Evolutionary conservation across 35 echinoderm and acorn worm genomes (phyloP).

Genomic region (Holothuria glaberrima): DNA sequence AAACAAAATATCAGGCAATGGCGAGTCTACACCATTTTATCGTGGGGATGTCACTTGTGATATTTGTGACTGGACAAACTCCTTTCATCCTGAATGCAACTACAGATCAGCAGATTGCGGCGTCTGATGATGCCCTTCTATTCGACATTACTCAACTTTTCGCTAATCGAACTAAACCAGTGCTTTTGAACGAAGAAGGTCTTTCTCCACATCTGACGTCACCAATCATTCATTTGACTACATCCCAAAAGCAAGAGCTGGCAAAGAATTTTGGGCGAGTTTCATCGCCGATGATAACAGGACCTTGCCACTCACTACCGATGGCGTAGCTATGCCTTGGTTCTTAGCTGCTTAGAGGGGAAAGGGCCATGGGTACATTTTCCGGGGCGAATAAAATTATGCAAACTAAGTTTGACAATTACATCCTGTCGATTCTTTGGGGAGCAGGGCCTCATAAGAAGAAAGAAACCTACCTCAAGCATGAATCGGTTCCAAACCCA

Average conservation of each 20-base stretch:
- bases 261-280: neutral
- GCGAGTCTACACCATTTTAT: neutral
- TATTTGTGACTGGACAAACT: neutral
- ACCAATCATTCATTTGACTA: slow-evolving; percentile 1
- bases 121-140: neutral
- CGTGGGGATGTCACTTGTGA: neutral
- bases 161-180: neutral
- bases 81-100: slow-evolving; percentile 16
- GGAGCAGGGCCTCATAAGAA: too few relatives aligned
- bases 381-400: too few relatives aligned
- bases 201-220: neutral
- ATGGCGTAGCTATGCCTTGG: too few relatives aligned
- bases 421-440: too few relatives aligned
- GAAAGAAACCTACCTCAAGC: too few relatives aligned
- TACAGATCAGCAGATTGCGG: neutral
- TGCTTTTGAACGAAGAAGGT: neutral
- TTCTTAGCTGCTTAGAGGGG: too few relatives aligned
- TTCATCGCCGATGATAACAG: neutral
- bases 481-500: too few relatives aligned
- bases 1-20: neutral
- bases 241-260: neutral
- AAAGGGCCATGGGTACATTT: too few relatives aligned
- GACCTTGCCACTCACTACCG: neutral
- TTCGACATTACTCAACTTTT: slow-evolving; percentile 6
- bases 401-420: too few relatives aligned